phyloP scores from a whole-genome alignment of 2,113 vertebrate genomes.

The Thamnophis sirtalis region DNA sequence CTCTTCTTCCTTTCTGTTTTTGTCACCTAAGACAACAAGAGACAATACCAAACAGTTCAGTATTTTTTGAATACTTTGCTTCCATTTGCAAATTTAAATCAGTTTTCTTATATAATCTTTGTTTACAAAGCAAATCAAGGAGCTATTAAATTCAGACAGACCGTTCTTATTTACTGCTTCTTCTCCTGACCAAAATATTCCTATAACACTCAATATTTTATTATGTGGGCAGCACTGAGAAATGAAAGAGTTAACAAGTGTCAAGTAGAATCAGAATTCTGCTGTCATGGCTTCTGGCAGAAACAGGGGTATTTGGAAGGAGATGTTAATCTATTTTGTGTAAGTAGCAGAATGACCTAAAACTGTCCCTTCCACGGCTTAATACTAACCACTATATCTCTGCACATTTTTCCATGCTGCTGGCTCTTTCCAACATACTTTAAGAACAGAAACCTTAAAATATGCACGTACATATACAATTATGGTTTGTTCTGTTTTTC shows the following conservation, averaged over 20 bases:
- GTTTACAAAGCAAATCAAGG: background rate
- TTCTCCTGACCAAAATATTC: background rate
- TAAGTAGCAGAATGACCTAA: background rate
- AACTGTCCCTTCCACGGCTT: background rate
- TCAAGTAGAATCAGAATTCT: background rate
- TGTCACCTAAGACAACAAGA: slow-evolving; percentile 60
- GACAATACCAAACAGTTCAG: background rate
- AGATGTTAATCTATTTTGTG: background rate
- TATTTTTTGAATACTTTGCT: rapidly evolving
- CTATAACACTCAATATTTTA: background rate
- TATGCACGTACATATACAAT: background rate
- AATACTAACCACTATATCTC: background rate
- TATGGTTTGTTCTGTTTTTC: background rate
- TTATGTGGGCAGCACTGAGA: background rate
- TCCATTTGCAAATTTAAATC: background rate
- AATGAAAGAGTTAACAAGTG: background rate
- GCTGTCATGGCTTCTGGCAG: background rate
- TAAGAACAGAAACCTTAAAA: background rate
- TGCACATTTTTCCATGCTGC: background rate
- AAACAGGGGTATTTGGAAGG: background rate
- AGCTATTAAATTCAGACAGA: background rate
- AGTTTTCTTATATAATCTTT: background rate
- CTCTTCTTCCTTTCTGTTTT: slow-evolving; percentile 95
- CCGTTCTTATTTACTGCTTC: background rate
- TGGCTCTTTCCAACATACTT: background rate